phyloP scores from a whole-genome alignment of 2,888 invertebrate genomes.

The Chaetogeoica ovagalla region DNA sequence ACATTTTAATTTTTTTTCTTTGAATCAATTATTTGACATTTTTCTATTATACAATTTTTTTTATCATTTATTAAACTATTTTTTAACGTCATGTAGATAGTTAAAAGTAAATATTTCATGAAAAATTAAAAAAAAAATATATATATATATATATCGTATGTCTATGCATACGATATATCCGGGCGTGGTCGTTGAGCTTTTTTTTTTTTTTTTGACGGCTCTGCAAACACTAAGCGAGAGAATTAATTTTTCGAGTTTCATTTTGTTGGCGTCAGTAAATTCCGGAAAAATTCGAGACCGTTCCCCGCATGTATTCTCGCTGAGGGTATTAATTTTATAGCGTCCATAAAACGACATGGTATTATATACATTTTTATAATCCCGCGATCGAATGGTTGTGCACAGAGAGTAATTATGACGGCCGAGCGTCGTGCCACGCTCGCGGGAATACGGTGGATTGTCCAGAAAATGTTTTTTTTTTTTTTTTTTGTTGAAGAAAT shows the following conservation, averaged over 20 bases:
- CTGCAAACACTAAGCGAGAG: neutral
- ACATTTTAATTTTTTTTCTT: too few species aligned
- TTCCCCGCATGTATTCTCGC: constrained; percentile 6
- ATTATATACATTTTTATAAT: constrained; percentile 46
- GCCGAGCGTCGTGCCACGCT: constrained; percentile 6
- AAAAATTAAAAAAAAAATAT: constrained; percentile 15
- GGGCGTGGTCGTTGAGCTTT: constrained; percentile 25
- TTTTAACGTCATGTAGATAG: neutral
- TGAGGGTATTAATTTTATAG: constrained; percentile 42
- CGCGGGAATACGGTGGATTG: constrained; percentile 14
- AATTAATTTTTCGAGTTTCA: constrained; percentile 20
- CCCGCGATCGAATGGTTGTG: constrained; percentile 26
- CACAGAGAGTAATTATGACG: constrained; percentile 40
- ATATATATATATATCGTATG: too few species aligned
- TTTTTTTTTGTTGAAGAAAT: constrained; percentile 34
- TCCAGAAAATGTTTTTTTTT: constrained; percentile 42
- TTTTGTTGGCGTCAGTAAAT: constrained; percentile 20
- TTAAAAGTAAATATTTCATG: neutral
- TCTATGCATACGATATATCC: neutral
- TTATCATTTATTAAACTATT: neutral
- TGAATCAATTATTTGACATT: too few species aligned
- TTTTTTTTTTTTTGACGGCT: too few species aligned
- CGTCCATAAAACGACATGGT: constrained; percentile 37
- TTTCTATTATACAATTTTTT: too few species aligned
- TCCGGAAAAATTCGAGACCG: constrained; percentile 8